Evolutionary conservation across 2,888 invertebrate species (phyloP), one percentile per base, ranked within the genome.

Genomic region (Dryocosmus kuriphilus): DNA sequence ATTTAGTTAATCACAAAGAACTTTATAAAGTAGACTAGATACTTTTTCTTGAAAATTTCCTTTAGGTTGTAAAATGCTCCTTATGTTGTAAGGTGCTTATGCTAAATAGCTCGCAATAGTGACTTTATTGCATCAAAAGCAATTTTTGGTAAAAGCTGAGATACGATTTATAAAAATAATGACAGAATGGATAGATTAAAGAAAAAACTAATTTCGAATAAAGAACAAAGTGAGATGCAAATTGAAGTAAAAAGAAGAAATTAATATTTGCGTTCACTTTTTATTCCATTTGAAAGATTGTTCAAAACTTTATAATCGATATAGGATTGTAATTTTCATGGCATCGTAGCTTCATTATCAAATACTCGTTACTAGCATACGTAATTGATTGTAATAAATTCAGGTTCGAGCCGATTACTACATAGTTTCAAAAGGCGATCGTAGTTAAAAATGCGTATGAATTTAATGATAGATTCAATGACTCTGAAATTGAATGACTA

Each of bases 111-210:
- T 65, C 65, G 38, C 19, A 65, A 65, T 65, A 24, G 22, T 65
- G 38, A 38, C 11, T 38, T 57, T 24, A 57, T 8, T 41, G 65
- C 38, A 41, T 65, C 65, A 71, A 51, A 71, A 71, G 71, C 46
- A 71, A 67, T 67, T 41, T 67, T 67, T 46, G 41, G 11, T 67
- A 67, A 67, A 67, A 67, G 67, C 41, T 46, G 41, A 24, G 27
- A 67, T 67, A 46, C 19, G 24, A 67, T 67, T 46, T 65, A 27
- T 24, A 46, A 4, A n/a, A 51, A 32, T 65, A 51, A 14, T 11
- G 27, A 41, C 22, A 46, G 4, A 46, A 30, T 27, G 24, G 16
- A 22, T 27, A 41, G 9, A 46, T 22, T 57, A 27, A 67, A 27
- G 27, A 24, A 19, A 30, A 24, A 19, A 30, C 19, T 46, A 27